These are phyloP conservation scores for Odontomachus brunneus DNA, from an alignment of 1,140 invertebrate genomes.

Conservation along the genomic window DNA sequence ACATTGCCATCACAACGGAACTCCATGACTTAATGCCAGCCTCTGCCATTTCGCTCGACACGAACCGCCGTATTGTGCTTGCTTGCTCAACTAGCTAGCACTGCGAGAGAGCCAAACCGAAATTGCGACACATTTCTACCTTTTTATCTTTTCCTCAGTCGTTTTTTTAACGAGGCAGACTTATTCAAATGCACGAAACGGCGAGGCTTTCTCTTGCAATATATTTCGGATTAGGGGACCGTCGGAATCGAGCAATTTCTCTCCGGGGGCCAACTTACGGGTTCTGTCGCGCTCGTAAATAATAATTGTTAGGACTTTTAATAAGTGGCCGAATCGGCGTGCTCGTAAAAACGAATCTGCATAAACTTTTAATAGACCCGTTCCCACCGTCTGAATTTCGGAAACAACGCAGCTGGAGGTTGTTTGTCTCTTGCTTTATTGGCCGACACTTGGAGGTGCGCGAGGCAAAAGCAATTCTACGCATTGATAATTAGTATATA, in stretches of 20 bases:
- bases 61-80: background rate
- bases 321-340: background rate
- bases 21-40: conserved; percentile 33
- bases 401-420: background rate
- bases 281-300: background rate
- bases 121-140: conserved; percentile 37
- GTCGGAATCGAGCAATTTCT: background rate
- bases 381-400: background rate
- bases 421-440: background rate
- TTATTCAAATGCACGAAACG: conserved; percentile 46
- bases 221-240: conserved; percentile 26
- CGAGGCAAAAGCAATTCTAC: background rate
- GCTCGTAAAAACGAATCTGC: background rate
- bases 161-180: conserved; percentile 19
- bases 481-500: background rate
- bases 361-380: background rate
- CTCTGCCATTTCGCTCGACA: conserved; percentile 43
- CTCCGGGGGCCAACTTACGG: background rate
- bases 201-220: conserved; percentile 47
- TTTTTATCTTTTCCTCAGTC: background rate
- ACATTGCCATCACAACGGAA: background rate
- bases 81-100: conserved; percentile 13
- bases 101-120: conserved; percentile 17
- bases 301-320: conserved; percentile 29
- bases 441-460: background rate